Evolutionary conservation across 2,797 vertebrate species (phyloP), one percentile per base, ranked within the genome.

Genomic region (Lindbergichthys nudifrons): DNA sequence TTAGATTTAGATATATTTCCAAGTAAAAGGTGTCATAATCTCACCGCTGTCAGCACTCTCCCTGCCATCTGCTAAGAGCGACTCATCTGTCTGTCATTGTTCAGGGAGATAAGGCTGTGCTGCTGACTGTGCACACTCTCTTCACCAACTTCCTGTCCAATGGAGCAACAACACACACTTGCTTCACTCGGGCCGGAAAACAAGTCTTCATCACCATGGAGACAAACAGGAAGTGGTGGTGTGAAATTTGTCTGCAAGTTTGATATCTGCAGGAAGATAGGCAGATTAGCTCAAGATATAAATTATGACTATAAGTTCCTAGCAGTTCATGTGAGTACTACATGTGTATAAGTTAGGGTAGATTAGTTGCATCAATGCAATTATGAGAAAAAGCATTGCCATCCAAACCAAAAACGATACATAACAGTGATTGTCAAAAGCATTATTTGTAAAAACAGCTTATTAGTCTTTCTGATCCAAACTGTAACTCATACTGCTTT

Each of bases 201-300:
- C 87, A 68, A 87, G 75, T 82, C 74, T 69, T 79, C 3, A 81
- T 94, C 89, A 81, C 93, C 89, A 94, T 94, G 91, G 94, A 88
- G 85, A 95, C 92, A 84, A 92, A 93, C 93, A 94, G 95, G 95
- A 95, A 94, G 91, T 82, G 85, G 91, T 88, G 78, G 87, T 93
- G 86, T 91, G 85, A 94, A 93, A 92, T 88, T 88, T 87, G 83
- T 90, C 85, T 87, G 88, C 80, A 70, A 83, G 68, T 80, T 73
- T 87, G 85, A 85, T 85, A 79, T 73, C 74, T 88, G 82, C 76
- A 85, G 70, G 50, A 83, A 81, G 88, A 92, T 86, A 74, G 83
- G 43, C 57, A 64, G 53, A 85, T 77, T 13, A 8, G n/a, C 47
- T 53, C 3, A 52, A 60, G 30, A 74, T 56, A 65, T 4, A 62